phyloP scores from a whole-genome alignment of 2,888 invertebrate genomes.

The Dryocosmus kuriphilus region DNA sequence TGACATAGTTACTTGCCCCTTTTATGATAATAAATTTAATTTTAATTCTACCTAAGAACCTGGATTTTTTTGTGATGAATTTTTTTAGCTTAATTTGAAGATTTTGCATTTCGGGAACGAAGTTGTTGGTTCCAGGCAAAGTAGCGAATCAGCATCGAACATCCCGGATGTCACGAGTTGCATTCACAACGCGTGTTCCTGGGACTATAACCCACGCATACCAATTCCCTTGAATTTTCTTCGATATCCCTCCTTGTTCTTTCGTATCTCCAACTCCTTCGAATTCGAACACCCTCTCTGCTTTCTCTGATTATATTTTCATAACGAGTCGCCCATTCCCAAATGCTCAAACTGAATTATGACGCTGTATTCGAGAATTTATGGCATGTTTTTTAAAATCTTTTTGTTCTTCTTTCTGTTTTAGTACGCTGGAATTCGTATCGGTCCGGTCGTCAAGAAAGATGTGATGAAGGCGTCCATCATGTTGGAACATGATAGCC shows the following conservation, averaged over 20 bases:
- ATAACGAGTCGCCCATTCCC: conserved; percentile 29
- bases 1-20: too few species aligned
- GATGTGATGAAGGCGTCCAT: conserved; percentile 99
- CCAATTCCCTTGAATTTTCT: conserved; percentile 27
- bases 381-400: conserved; percentile 20
- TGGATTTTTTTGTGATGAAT: neutral
- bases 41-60: neutral
- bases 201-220: conserved; percentile 27
- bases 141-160: neutral
- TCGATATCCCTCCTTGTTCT: conserved; percentile 31
- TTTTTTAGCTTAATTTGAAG: neutral
- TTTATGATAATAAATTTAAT: neutral
- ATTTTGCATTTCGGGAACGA: conserved; percentile 13
- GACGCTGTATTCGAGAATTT: neutral
- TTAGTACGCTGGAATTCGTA: conserved; percentile 98
- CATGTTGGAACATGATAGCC: conserved; percentile 98
- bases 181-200: conserved; percentile 26
- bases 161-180: conserved; percentile 37
- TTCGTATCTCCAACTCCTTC: neutral
- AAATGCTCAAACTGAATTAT: neutral
- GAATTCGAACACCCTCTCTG: conserved; percentile 11
- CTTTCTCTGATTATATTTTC: conserved; percentile 36
- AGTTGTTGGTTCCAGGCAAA: neutral
- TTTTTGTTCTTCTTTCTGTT: conserved; percentile 73
- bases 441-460: conserved; percentile 99